phyloP scores from a whole-genome alignment of 2,113 vertebrate genomes.

The Bos indicus region DNA sequence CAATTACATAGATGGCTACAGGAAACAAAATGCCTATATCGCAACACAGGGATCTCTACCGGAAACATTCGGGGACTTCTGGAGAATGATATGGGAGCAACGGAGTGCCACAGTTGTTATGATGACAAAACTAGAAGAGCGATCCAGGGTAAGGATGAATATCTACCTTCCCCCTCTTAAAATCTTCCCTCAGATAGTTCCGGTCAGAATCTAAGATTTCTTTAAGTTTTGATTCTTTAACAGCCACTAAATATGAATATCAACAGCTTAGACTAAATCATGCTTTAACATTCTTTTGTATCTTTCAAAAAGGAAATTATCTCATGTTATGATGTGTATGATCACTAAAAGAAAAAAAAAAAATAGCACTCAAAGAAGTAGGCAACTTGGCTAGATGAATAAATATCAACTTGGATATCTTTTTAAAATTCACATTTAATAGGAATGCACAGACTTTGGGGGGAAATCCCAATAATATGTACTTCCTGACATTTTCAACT shows the following conservation, averaged over 20 bases:
- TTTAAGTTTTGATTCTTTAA: neutral
- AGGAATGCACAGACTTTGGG: neutral
- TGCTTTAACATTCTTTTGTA: neutral
- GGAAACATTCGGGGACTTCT: conserved; percentile 99
- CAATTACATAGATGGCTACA: conserved; percentile 99
- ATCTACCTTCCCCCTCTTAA: neutral
- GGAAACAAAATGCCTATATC: conserved; percentile 98
- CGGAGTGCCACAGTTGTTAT: conserved; percentile 96
- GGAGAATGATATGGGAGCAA: conserved; percentile 99
- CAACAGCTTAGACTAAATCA: neutral
- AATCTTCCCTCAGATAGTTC: neutral
- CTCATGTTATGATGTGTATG: neutral
- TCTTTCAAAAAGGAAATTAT: neutral
- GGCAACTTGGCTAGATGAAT: neutral
- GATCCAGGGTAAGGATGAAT: conserved; percentile 90
- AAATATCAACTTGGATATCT: neutral
- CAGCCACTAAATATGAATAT: neutral
- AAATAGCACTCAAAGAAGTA: neutral
- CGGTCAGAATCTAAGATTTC: neutral
- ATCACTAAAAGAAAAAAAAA: neutral
- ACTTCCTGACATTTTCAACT: neutral
- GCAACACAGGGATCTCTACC: conserved; percentile 96
- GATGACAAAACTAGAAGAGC: conserved; percentile 99
- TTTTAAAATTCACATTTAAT: neutral
- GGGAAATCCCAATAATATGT: neutral